Conservation (phyloP, 2,113 vertebrate species). For the Ammospiza caudacuta region DNA sequence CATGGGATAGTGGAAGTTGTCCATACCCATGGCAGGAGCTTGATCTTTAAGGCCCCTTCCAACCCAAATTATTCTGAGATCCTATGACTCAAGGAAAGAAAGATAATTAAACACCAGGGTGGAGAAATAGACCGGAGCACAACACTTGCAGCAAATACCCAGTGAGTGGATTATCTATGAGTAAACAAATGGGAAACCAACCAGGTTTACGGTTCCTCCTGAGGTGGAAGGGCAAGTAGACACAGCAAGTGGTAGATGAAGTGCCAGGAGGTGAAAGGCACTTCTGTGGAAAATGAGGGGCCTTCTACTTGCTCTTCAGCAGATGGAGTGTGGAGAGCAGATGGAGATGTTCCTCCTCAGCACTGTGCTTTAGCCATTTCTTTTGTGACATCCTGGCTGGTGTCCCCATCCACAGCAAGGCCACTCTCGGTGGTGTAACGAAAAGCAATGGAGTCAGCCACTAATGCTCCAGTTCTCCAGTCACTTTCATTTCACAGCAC, state of each 20-base stretch:
- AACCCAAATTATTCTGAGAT: not conserved
- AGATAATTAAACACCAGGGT: not conserved
- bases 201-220: not conserved
- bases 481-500: not conserved
- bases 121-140: not conserved
- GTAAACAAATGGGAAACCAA: not conserved
- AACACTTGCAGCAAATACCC: not conserved
- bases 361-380: accelerated
- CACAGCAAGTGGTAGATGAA: not conserved
- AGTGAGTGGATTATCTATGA: not conserved
- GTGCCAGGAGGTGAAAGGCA: not conserved
- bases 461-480: not conserved
- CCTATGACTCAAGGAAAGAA: not conserved
- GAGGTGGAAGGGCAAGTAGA: not conserved
- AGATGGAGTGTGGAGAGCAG: not conserved
- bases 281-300: not conserved
- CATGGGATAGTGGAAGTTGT: not conserved
- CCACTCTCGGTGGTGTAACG: not conserved
- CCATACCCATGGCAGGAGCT: accelerated
- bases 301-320: not conserved
- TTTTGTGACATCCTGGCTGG: not conserved
- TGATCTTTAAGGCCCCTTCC: not conserved
- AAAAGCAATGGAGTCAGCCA: not conserved
- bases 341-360: not conserved
- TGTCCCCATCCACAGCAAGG: not conserved